Base-by-base conservation (phyloP, 2,113 vertebrate species). In the Xiphophorus hellerii region DNA sequence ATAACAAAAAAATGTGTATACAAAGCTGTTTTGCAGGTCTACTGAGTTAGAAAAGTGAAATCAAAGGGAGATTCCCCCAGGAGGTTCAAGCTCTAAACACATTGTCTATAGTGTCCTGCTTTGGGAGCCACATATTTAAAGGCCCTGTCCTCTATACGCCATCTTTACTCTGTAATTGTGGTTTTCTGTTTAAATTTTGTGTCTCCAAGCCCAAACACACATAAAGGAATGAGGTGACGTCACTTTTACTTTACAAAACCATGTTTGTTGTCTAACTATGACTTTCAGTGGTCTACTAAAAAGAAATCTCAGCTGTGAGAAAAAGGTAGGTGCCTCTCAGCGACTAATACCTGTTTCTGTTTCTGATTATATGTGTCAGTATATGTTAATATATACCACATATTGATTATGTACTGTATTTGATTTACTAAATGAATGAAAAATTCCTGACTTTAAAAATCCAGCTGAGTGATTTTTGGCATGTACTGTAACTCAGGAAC, bases 111-210 rank as follows among this genome's bases (percentile, higher is more conserved):
- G 13, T 60, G 1, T 44, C 25, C 27, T 51, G 12, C 8, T 2
- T 68, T 31, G 69, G 54, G 37, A 72, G 12, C 14, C 20, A 25
- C n/a, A 28, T 73, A 4, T 64, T 69, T 69, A 5, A 48, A 60
- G 22, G 37, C 27, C 37, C 66, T 66, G 51, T 27, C 22, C 51
- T 42, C 48, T 62, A 63, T 29, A 69, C 15, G 13, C 8, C 12
- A 20, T 28, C 30, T 60, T 39, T 17, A 29, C 28, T 73, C 31
- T 69, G 30, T 62, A 39, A 64, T 29, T 25, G 62, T 30, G 70
- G 20, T 20, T 61, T 69, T 82, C 25, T 69, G 42, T 31, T 68
- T 60, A 73, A 69, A 51, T 12, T 5, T 61, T 15, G 58, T 17
- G 64, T 17, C 63, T 54, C 11, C 3, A 58, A 63, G 64, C 39